phyloP scores from a whole-genome alignment of 2,888 invertebrate species.

The Caenorhabditis becei region DNA sequence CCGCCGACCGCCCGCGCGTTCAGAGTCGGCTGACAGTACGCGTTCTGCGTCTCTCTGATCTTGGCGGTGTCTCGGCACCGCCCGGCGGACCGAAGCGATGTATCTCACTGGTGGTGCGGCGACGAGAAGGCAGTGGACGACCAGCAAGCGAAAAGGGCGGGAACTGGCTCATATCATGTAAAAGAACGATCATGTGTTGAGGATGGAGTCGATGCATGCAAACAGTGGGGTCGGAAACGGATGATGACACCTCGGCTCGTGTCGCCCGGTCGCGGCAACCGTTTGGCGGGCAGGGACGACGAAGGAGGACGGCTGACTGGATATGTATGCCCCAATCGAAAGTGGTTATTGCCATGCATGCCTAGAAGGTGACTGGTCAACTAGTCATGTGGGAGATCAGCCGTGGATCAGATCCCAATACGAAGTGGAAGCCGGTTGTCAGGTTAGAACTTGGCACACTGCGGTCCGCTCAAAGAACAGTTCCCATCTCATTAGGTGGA shows the following conservation, averaged over 20 bases:
- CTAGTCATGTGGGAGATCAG: slow-evolving; percentile 11
- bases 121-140: background rate
- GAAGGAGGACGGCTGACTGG: slow-evolving; percentile 6
- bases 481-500: slow-evolving; percentile 6
- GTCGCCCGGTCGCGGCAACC: slow-evolving; percentile 11
- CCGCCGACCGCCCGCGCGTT: slow-evolving; percentile 35
- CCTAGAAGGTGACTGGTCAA: slow-evolving; percentile 7
- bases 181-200: slow-evolving; percentile 11
- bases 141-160: slow-evolving; percentile 10
- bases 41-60: slow-evolving; percentile 40
- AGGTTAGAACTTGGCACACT: background rate
- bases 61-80: slow-evolving; percentile 1
- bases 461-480: background rate
- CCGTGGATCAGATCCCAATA: background rate
- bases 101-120: background rate
- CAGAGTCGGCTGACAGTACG: slow-evolving; percentile 53
- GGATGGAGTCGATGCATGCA: slow-evolving; percentile 14
- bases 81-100: background rate
- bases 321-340: slow-evolving; percentile 13
- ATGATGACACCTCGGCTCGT: slow-evolving; percentile 21
- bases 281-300: background rate
- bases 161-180: slow-evolving; percentile 7
- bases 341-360: slow-evolving; percentile 25
- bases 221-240: slow-evolving; percentile 10
- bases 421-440: background rate